A percentile compares a stretch with the other conserved stretches of the same genome.
Evolutionary conservation across 2,797 vertebrate species (phyloP).

Genomic region (Sebastes kiyomatsui): DNA sequence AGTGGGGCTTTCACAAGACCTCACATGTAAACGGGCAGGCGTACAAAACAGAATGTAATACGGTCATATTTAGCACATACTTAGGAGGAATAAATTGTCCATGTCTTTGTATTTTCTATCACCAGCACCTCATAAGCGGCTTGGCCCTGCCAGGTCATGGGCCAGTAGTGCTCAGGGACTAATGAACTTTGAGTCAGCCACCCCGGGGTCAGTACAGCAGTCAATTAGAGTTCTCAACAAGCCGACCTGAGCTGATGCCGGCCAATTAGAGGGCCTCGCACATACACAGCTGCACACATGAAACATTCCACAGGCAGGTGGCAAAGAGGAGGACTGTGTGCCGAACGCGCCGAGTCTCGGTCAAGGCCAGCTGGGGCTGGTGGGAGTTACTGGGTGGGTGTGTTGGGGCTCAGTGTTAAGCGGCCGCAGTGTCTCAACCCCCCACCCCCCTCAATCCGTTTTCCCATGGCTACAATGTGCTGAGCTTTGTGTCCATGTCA

Average conservation of each 20-base stretch:
- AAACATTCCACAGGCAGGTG: conserved; percentile 70
- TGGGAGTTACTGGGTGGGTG: neutral
- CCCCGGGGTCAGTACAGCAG: conserved; percentile 33
- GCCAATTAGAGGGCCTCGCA: conserved; percentile 49
- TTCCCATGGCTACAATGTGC: neutral
- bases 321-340: conserved; percentile 28
- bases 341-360: neutral
- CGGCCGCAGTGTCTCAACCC: neutral
- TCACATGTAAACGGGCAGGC: neutral
- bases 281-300: conserved; percentile 63
- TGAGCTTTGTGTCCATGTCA: conserved; percentile 3
- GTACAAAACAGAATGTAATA: neutral
- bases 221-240: conserved; percentile 56
- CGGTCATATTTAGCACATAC: neutral
- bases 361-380: conserved; percentile 31
- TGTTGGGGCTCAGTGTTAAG: neutral
- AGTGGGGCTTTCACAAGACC: neutral
- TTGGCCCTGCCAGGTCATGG: conserved; percentile 17
- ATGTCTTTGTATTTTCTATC: neutral
- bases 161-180: conserved; percentile 32
- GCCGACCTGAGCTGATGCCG: conserved; percentile 38
- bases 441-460: too few relatives aligned
- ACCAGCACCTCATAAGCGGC: neutral
- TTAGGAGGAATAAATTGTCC: neutral
- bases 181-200: conserved; percentile 56